Evolutionary conservation across 2,797 vertebrate genomes (phyloP).

Genomic region (Pampus argenteus): DNA sequence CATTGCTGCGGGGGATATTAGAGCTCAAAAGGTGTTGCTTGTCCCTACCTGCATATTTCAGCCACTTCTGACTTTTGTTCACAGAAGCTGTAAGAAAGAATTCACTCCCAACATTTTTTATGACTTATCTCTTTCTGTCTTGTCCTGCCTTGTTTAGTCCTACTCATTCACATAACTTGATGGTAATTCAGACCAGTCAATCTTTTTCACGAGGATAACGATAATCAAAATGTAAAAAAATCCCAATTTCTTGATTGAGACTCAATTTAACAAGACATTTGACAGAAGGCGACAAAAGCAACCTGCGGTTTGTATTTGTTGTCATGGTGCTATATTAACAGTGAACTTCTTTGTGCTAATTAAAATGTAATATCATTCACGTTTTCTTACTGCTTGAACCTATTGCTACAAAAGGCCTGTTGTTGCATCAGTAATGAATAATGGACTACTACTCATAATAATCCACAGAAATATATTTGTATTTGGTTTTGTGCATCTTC

Average conservation of each 20-base stretch:
- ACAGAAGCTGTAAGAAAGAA: neutral
- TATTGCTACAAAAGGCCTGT: slow-evolving; percentile 24
- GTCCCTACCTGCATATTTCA: slow-evolving; percentile 6
- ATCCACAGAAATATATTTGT: neutral
- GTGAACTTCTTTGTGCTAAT: neutral
- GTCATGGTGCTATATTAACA: neutral
- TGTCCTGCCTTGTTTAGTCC: neutral
- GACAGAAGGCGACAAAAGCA: neutral
- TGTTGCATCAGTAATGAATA: slow-evolving; percentile 56
- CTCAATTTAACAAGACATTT: neutral
- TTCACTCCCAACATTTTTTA: neutral
- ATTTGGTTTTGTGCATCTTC: slow-evolving; percentile 18
- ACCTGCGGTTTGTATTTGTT: slow-evolving; percentile 9
- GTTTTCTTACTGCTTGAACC: neutral
- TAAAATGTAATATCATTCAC: slow-evolving; percentile 9
- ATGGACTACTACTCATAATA: slow-evolving; percentile 16
- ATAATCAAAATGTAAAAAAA: neutral
- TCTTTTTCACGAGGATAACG: slow-evolving; percentile 17
- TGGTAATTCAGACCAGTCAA: slow-evolving; percentile 43
- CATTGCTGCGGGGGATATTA: neutral
- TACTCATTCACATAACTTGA: slow-evolving; percentile 12
- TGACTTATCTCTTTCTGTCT: neutral
- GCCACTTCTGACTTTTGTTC: neutral
- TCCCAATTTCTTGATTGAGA: slow-evolving; percentile 1
- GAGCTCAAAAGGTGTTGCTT: neutral